Percentiles rank a stretch among this genome's conserved stretches.
phyloP scores from a whole-genome alignment of 2,888 invertebrate genomes.

The Melikaiella ostensackeni region DNA sequence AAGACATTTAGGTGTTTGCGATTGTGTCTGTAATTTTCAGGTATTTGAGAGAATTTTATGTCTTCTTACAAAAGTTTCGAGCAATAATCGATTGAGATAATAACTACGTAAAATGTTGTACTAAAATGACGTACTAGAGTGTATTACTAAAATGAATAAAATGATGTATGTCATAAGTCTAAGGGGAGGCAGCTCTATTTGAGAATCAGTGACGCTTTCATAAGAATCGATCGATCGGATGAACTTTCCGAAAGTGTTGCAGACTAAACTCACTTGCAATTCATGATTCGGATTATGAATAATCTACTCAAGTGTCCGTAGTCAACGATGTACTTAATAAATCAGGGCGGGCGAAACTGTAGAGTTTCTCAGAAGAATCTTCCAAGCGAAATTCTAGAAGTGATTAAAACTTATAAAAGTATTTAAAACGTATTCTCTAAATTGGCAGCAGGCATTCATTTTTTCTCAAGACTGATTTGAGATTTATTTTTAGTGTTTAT shows the following conservation, averaged over 20 bases:
- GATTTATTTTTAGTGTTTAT: slow-evolving; percentile 5
- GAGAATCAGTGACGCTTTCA: background rate
- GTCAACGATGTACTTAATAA: slow-evolving; percentile 33
- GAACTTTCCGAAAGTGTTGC: slow-evolving; percentile 19
- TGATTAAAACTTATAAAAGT: background rate
- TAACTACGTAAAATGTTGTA: background rate
- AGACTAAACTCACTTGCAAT: slow-evolving; percentile 30
- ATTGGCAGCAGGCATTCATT: background rate
- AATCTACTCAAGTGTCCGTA: slow-evolving; percentile 23
- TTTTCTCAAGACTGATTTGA: slow-evolving; percentile 12
- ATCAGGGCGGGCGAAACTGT: slow-evolving; percentile 7
- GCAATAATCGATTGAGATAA: background rate
- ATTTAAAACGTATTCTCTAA: slow-evolving; percentile 1
- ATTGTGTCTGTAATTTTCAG: slow-evolving; percentile 36
- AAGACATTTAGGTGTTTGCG: slow-evolving; percentile 28
- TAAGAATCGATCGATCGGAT: slow-evolving; percentile 26
- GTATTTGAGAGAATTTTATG: background rate
- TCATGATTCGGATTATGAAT: slow-evolving; percentile 35
- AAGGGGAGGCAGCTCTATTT: slow-evolving; percentile 13
- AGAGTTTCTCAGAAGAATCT: slow-evolving; percentile 17
- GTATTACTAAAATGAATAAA: slow-evolving; percentile 20
- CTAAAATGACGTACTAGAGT: slow-evolving; percentile 23
- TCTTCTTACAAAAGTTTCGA: slow-evolving; percentile 12
- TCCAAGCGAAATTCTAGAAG: background rate
- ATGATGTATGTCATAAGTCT: slow-evolving; percentile 15